Percentiles rank a stretch among this genome's conserved stretches.
phyloP scores from a whole-genome alignment of 2,113 vertebrate species.

The Furnarius figulus region DNA sequence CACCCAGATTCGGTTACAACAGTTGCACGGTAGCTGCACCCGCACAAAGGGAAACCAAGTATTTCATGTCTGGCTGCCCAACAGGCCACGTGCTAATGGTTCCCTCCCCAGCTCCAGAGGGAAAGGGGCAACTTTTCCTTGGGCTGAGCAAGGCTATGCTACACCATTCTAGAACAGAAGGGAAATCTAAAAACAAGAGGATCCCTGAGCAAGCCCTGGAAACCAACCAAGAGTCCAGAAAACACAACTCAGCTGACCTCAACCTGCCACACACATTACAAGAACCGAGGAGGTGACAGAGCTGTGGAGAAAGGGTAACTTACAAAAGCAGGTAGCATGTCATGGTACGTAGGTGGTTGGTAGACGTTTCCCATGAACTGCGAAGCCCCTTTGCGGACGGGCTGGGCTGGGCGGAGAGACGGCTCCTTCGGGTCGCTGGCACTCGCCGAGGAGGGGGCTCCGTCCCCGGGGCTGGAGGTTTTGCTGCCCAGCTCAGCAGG shows the following conservation, averaged over 20 bases:
- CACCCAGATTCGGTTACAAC: background rate
- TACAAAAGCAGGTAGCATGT: slow-evolving; percentile 98
- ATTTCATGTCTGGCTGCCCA: background rate
- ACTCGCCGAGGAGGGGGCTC: slow-evolving; percentile 77
- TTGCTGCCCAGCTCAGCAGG: slow-evolving; percentile 91
- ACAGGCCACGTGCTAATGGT: background rate
- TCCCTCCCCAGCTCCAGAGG: background rate
- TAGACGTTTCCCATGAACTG: slow-evolving; percentile 87
- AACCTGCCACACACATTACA: rapidly evolving
- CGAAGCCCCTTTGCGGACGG: slow-evolving; percentile 84
- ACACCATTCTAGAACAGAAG: background rate
- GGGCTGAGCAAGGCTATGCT: background rate
- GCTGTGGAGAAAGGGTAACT: slow-evolving; percentile 54
- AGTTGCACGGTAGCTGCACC: rapidly evolving
- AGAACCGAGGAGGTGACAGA: background rate
- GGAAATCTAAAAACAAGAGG: background rate
- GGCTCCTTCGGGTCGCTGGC: slow-evolving; percentile 87
- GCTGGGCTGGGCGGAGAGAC: slow-evolving; percentile 90
- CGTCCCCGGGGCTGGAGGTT: slow-evolving; percentile 79
- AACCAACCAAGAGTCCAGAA: background rate
- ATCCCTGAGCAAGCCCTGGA: background rate
- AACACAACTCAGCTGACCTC: background rate
- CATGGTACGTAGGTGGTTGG: slow-evolving; percentile 93
- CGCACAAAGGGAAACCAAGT: background rate
- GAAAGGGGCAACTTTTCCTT: background rate